Conservation (phyloP, 2,113 vertebrate genomes). For the Phylloscopus trochilus region DNA sequence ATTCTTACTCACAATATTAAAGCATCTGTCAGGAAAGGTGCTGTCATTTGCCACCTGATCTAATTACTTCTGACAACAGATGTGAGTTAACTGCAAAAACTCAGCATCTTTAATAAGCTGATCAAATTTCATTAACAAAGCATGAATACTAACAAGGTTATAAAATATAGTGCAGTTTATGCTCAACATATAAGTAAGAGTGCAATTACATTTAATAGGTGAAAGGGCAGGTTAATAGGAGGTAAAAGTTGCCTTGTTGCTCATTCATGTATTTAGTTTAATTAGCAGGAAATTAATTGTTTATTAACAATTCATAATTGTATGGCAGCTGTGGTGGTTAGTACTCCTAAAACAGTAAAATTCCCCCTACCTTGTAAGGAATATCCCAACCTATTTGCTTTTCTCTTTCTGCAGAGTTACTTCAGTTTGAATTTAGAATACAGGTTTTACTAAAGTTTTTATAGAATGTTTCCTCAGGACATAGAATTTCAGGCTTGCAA, state of each 20-base stretch:
- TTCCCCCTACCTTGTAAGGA: fast-evolving
- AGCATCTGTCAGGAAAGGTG: conserved; percentile 33
- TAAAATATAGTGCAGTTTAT: neutral
- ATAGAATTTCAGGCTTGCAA: neutral
- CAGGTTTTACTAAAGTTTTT: neutral
- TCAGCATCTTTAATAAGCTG: neutral
- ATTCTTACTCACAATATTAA: neutral
- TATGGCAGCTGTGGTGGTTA: neutral
- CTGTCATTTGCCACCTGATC: conserved; percentile 41
- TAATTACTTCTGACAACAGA: conserved; percentile 60
- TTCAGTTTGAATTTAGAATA: neutral
- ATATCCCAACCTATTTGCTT: neutral
- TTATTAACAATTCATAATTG: neutral
- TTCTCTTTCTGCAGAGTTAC: neutral
- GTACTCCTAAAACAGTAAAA: neutral
- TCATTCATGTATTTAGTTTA: neutral
- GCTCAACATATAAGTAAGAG: neutral
- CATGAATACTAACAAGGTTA: conserved; percentile 40
- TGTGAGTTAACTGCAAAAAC: conserved; percentile 5
- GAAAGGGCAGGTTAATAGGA: conserved; percentile 36
- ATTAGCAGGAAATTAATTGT: neutral
- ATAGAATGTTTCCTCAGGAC: neutral
- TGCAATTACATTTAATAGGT: neutral
- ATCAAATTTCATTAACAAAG: conserved; percentile 59
- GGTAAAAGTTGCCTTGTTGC: neutral